Conservation (phyloP, 35 echinoderm and acorn worm genomes). For the Acanthaster planci region DNA sequence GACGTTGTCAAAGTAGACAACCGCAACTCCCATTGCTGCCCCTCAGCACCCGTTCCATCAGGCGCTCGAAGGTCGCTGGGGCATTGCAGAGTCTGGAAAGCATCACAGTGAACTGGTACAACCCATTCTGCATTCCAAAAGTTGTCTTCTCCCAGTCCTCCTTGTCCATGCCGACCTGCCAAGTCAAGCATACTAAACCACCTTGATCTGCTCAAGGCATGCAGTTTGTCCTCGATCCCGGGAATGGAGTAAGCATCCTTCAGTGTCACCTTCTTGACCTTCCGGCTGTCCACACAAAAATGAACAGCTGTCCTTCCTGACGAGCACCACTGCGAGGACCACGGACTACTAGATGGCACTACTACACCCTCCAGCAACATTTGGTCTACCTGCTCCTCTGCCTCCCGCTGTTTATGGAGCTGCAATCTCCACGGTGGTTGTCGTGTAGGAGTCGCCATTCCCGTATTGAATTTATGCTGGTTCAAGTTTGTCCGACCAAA, state of each 20-base stretch:
- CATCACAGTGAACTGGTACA: too few relatives aligned
- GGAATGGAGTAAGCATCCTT: slow-evolving; percentile 74
- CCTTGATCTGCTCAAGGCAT: slow-evolving; percentile 49
- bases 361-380: slow-evolving; percentile 47
- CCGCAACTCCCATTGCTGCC: slow-evolving; percentile 60
- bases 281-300: slow-evolving; percentile 75
- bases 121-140: slow-evolving; percentile 64
- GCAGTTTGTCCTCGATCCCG: slow-evolving; percentile 66
- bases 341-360: slow-evolving; percentile 59
- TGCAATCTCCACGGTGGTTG: slow-evolving; percentile 52
- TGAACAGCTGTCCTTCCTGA: slow-evolving; percentile 79
- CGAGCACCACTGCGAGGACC: slow-evolving; percentile 65
- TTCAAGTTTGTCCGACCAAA: slow-evolving; percentile 54
- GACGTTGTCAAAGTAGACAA: slow-evolving; percentile 72
- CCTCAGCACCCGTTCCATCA: slow-evolving; percentile 50
- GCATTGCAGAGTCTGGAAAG: too few relatives aligned
- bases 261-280: slow-evolving; percentile 56
- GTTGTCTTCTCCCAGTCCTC: slow-evolving; percentile 57
- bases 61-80: slow-evolving; percentile 53
- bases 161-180: slow-evolving; percentile 61
- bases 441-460: slow-evolving; percentile 37
- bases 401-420: slow-evolving; percentile 36
- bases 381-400: too few relatives aligned
- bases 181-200: slow-evolving; percentile 79
- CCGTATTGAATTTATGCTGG: slow-evolving; percentile 55